These are phyloP conservation scores for Hepsetus odoe DNA, from an alignment of 2,113 vertebrate genomes.

Conservation along the genomic window DNA sequence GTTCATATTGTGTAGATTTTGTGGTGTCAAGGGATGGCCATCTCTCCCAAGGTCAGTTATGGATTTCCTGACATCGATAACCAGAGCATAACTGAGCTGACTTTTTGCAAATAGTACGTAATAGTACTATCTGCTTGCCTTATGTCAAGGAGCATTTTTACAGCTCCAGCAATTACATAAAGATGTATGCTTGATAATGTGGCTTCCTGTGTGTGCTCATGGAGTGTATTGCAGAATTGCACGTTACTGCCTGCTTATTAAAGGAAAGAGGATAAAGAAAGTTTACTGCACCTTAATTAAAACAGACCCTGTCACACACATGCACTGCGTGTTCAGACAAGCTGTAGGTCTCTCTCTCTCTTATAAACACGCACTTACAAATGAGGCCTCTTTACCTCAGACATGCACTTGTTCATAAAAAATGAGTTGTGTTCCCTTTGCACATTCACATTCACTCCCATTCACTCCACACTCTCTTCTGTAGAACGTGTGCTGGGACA, in stretches of 20 bases:
- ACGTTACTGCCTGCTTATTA: constrained; percentile 22
- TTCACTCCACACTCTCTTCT: constrained; percentile 11
- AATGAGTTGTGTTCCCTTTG: constrained; percentile 20
- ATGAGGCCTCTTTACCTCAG: constrained; percentile 18
- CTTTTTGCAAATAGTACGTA: too few relatives aligned
- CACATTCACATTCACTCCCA: background rate
- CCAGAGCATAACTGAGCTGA: too few relatives aligned
- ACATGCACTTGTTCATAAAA: constrained; percentile 9
- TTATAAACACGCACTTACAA: constrained; percentile 10
- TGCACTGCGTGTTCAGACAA: constrained; percentile 5
- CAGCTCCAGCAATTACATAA: constrained; percentile 15
- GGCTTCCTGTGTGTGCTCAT: background rate
- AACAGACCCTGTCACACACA: constrained; percentile 31
- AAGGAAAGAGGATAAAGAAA: background rate
- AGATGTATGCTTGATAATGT: background rate
- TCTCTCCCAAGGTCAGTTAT: too few relatives aligned
- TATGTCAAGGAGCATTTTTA: background rate
- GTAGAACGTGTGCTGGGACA: background rate
- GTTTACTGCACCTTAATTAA: constrained; percentile 45
- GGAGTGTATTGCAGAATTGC: background rate
- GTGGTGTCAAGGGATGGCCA: background rate
- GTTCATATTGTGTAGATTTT: background rate
- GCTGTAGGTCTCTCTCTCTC: background rate
- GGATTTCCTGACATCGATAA: too few relatives aligned
- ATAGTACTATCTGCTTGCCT: background rate